Evolutionary conservation across 2,888 invertebrate species (phyloP).

Genomic region (Hypercompe scribonia): DNA sequence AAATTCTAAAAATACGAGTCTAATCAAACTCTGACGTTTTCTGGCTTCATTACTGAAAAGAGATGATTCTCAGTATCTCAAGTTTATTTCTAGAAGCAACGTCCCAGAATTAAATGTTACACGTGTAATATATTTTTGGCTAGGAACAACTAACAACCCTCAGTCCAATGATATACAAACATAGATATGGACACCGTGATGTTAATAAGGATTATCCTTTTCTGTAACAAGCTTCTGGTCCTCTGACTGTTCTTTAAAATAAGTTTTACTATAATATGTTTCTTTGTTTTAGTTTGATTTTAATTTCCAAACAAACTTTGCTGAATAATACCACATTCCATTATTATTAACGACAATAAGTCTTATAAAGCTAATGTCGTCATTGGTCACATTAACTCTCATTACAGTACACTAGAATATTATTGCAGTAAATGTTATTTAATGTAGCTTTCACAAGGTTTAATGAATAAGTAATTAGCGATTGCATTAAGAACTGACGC

Average conservation of each 20-base stretch:
- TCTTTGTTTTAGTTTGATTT: too few species aligned
- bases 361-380: not conserved
- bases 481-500: not conserved
- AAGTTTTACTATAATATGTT: too few species aligned
- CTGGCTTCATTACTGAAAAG: too few species aligned
- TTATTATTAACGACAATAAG: not conserved
- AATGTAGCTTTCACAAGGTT: not conserved
- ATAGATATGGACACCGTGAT: too few species aligned
- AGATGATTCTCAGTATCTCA: not conserved
- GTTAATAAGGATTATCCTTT: not conserved
- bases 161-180: not conserved
- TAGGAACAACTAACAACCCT: not conserved
- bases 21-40: too few species aligned
- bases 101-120: not conserved
- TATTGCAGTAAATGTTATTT: not conserved
- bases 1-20: too few species aligned
- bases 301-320: not conserved
- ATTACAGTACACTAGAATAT: not conserved
- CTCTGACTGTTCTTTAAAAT: not conserved
- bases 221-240: not conserved
- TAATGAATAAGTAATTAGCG: not conserved
- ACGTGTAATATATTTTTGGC: not conserved
- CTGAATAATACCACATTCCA: not conserved
- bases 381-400: not conserved
- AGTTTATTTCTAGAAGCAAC: not conserved